phyloP scores from a whole-genome alignment of 2,888 invertebrate species.

The Horisme vitalbata region DNA sequence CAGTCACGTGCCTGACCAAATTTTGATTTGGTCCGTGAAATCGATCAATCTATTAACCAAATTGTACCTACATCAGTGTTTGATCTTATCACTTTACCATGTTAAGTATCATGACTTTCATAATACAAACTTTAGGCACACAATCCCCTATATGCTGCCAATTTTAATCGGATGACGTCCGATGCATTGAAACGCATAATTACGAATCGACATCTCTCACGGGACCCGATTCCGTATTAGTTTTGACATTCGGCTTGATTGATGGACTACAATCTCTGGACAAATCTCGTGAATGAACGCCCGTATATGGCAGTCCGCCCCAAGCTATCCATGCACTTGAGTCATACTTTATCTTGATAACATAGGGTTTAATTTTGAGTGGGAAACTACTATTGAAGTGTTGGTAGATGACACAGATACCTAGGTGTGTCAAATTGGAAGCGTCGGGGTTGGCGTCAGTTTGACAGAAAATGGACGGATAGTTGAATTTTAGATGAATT shows the following conservation, averaged over 20 bases:
- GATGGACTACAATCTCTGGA: slow-evolving; percentile 78
- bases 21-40: slow-evolving; percentile 4
- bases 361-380: slow-evolving; percentile 19
- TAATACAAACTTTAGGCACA: slow-evolving; percentile 33
- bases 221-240: slow-evolving; percentile 77
- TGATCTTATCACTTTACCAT: slow-evolving; percentile 26
- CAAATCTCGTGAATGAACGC: slow-evolving; percentile 71
- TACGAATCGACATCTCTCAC: slow-evolving; percentile 75
- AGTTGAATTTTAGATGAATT: slow-evolving; percentile 64
- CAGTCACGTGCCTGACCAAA: slow-evolving; percentile 5
- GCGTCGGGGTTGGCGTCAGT: slow-evolving; percentile 57
- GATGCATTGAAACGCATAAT: slow-evolving; percentile 77
- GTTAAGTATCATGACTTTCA: slow-evolving; percentile 32
- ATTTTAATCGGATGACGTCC: slow-evolving; percentile 78
- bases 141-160: slow-evolving; percentile 74
- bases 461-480: slow-evolving; percentile 65
- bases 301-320: slow-evolving; percentile 60
- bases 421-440: slow-evolving; percentile 70
- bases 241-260: slow-evolving; percentile 82
- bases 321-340: slow-evolving; percentile 21
- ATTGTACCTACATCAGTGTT: slow-evolving; percentile 10
- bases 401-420: slow-evolving; percentile 57
- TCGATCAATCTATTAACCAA: slow-evolving; percentile 20
- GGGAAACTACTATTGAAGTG: neutral
- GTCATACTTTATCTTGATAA: slow-evolving; percentile 4